Percentiles rank a stretch among this genome's conserved stretches.
Conservation (phyloP, 2,113 vertebrate genomes). For the Gila orcuttii region DNA sequence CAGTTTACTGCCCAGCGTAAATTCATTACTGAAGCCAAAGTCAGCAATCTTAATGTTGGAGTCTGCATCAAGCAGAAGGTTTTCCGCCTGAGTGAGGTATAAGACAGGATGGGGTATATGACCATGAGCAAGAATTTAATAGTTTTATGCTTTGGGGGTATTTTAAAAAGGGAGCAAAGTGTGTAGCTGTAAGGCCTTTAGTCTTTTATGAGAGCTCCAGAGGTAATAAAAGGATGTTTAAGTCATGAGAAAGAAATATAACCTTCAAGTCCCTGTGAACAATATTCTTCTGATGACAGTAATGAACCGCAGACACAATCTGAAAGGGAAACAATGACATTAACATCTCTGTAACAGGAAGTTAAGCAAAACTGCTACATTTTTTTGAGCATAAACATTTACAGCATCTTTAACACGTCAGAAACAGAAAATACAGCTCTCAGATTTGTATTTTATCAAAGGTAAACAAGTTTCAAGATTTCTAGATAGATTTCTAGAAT, state of each 20-base stretch:
- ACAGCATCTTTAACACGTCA: not conserved
- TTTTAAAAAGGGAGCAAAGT: constrained; percentile 3
- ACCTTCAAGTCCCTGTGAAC: constrained; percentile 94
- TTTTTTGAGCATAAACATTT: not conserved
- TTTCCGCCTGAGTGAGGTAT: constrained; percentile 81
- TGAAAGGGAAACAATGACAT: constrained; percentile 58
- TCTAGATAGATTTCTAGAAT: not conserved
- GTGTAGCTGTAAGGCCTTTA: not conserved
- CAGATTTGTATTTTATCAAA: not conserved
- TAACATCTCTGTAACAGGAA: not conserved
- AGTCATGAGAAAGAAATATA: constrained; percentile 80
- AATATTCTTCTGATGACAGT: constrained; percentile 94
- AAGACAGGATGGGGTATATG: not conserved
- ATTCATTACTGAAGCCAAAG: constrained; percentile 96
- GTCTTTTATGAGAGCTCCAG: constrained; percentile 79
- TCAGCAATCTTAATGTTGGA: constrained; percentile 94
- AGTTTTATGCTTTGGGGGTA: not conserved
- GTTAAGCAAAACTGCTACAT: not conserved
- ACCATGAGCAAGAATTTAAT: not conserved
- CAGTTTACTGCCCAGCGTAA: constrained; percentile 88
- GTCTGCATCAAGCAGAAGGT: constrained; percentile 89
- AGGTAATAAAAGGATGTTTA: constrained; percentile 86
- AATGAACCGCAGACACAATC: constrained; percentile 93
- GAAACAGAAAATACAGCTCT: not conserved
- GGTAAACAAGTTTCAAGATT: not conserved